These are phyloP conservation scores for Melinaea marsaeus DNA, from an alignment of 2,888 invertebrate species.

Conservation along the genomic window DNA sequence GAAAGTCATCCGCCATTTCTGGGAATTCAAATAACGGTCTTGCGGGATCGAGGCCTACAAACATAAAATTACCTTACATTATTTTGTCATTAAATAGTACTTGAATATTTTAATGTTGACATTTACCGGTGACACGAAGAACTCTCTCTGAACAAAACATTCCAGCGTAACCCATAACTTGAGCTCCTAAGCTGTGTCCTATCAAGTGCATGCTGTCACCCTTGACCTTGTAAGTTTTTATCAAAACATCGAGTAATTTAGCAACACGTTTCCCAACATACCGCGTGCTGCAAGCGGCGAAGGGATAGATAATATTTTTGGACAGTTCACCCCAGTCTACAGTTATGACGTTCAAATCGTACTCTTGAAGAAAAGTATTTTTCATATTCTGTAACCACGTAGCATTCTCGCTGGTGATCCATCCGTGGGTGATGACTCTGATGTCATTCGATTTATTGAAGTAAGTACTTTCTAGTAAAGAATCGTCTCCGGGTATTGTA, in stretches of 20 bases:
- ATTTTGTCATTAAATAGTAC: background rate
- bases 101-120: background rate
- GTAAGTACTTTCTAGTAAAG: conserved; percentile 45
- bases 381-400: conserved; percentile 65
- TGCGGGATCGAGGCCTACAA: conserved; percentile 81
- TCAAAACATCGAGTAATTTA: conserved; percentile 47
- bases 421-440: conserved; percentile 76
- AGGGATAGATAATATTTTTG: conserved; percentile 57
- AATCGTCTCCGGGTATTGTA: conserved; percentile 39
- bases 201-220: conserved; percentile 58
- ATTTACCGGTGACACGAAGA: conserved; percentile 78
- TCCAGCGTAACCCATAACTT: conserved; percentile 79
- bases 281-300: conserved; percentile 63
- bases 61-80: background rate
- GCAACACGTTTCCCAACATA: conserved; percentile 62
- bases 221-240: conserved; percentile 38
- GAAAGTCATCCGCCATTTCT: conserved; percentile 48
- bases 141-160: conserved; percentile 62
- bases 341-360: conserved; percentile 71
- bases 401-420: conserved; percentile 62
- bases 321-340: conserved; percentile 71
- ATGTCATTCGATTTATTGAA: conserved; percentile 64
- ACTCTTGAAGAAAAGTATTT: conserved; percentile 54
- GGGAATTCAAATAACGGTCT: conserved; percentile 79
- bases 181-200: conserved; percentile 79